Evolutionary conservation across 2,113 vertebrate genomes (phyloP), one percentile per base, ranked within the genome.

Genomic region (Chitala chitala): DNA sequence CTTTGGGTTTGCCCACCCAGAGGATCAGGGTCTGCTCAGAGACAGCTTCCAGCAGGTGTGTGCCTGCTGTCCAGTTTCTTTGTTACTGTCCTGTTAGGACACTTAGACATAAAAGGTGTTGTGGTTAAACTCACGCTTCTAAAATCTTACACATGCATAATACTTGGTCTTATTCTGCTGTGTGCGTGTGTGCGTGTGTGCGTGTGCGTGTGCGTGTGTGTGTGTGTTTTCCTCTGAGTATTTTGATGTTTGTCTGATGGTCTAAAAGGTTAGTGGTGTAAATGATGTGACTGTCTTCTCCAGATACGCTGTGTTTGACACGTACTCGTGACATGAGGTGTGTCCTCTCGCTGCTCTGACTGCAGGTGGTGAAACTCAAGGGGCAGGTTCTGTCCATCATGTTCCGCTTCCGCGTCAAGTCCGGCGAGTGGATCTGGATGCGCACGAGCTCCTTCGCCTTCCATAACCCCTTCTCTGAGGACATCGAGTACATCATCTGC

Each of bases 401-500:
- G 97, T 99, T 96, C 86, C 93, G 96, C 3, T 99, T 99, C 84
- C 94, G 92, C 55, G 88, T 94, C 80, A 98, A 98, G 80, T 92
- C 78, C 22, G 87, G 91, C 61, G 96, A 99, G 53, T 99, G 95
- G 95, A 91, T 98, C 75, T 94, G 92, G 93, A 96, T 98, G 91
- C 90, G 97, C 82, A 98, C 95, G 50, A 99, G 95, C 89, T 97
- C 94, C 40, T 99, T 99, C 84, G 96, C 96, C 81, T 99, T 99
- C 92, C 97, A 98, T 88, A 99, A 99, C 83, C 97, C 97, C 0
- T 99, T 95, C 86, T 99, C 97, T 0, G 96, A 99, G 76, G 96
- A 98, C 82, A 97, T 99, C 0, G 97, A 99, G 83, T 99, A 99
- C 82, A 95, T 99, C 88, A 98, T 99, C 89, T 98, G 96, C 76